phyloP scores from a whole-genome alignment of 2,113 vertebrate genomes.

The Heliornis fulica region DNA sequence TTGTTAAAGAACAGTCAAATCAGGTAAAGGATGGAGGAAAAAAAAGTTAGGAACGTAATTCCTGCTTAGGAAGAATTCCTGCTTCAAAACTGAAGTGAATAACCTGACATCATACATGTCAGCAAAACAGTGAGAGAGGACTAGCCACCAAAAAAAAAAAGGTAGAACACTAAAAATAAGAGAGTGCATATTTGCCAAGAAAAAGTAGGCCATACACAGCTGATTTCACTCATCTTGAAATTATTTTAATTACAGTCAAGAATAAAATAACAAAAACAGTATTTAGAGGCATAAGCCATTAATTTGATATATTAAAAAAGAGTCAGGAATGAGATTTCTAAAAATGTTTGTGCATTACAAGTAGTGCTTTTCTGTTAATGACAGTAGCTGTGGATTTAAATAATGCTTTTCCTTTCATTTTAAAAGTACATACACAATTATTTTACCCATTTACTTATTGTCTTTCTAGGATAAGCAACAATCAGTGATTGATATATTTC shows the following conservation, averaged over 20 bases:
- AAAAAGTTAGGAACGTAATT: too few relatives aligned
- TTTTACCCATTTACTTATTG: not conserved
- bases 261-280: not conserved
- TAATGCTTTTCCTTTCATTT: not conserved
- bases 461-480: not conserved
- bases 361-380: not conserved
- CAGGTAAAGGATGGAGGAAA: not conserved
- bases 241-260: not conserved
- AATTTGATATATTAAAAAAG: not conserved
- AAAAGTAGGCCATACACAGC: slow-evolving; percentile 1
- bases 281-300: not conserved
- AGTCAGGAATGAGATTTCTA: not conserved
- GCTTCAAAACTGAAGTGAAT: too few relatives aligned
- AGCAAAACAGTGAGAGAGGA: not conserved
- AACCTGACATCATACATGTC: not conserved
- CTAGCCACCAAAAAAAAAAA: not conserved
- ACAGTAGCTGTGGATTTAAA: not conserved
- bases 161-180: not conserved
- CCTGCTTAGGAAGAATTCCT: too few relatives aligned
- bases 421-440: not conserved
- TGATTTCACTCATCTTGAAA: not conserved
- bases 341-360: not conserved
- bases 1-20: not conserved
- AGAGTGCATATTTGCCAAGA: not conserved
- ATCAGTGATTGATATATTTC: not conserved